phyloP scores from a whole-genome alignment of 1,140 invertebrate species.

The Batillaria attramentaria region DNA sequence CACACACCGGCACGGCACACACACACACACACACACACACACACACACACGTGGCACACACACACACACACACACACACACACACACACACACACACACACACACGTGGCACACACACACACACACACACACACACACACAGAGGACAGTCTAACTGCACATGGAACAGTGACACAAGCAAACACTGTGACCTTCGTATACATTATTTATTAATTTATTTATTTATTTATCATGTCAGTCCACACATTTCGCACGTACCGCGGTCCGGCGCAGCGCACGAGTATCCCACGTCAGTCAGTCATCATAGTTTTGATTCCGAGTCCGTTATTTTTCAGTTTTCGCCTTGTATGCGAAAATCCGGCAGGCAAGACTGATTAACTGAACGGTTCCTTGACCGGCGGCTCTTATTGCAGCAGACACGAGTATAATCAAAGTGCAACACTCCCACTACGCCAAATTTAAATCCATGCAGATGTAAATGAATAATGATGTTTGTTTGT shows the following conservation, averaged over 20 bases:
- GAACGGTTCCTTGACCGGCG: too few species aligned
- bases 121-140: not conserved
- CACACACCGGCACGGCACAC: not conserved
- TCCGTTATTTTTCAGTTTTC: too few species aligned
- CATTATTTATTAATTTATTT: not conserved
- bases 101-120: too few species aligned
- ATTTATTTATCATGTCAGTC: not conserved
- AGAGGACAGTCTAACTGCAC: not conserved
- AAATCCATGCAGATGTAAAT: too few species aligned
- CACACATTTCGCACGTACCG: not conserved
- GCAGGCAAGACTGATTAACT: too few species aligned
- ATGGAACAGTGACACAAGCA: not conserved
- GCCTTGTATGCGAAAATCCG: too few species aligned
- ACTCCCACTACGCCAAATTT: too few species aligned
- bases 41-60: too few species aligned
- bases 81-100: not conserved
- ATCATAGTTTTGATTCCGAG: not conserved
- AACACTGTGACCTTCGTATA: not conserved
- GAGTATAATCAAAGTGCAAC: too few species aligned
- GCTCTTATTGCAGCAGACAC: too few species aligned
- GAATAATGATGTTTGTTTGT: too few species aligned
- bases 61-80: conserved; percentile 2
- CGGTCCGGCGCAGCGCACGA: not conserved
- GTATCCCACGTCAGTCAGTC: not conserved
- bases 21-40: not conserved